Percentiles rank a stretch among this genome's conserved stretches.
Evolutionary conservation across 2,113 vertebrate species (phyloP).

Genomic region (Xenus cinereus): DNA sequence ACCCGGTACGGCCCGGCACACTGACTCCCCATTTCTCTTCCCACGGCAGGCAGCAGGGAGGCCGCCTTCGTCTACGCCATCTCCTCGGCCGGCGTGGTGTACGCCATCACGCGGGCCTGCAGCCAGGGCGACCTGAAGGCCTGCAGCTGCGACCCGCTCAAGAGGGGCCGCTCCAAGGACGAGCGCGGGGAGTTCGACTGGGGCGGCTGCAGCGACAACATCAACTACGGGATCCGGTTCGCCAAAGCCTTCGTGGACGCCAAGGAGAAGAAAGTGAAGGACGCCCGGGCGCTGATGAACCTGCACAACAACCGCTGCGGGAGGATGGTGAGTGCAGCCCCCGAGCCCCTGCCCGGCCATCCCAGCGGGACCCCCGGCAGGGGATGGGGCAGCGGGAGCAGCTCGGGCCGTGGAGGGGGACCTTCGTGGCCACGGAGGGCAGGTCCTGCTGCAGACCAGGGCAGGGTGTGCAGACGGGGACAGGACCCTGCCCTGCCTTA

Average conservation of each 20-base stretch:
- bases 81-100: constrained; percentile 95
- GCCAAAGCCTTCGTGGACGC: constrained; percentile 95
- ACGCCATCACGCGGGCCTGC: constrained; percentile 92
- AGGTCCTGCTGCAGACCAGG: background rate
- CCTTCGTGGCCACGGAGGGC: fast-evolving
- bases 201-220: constrained; percentile 98
- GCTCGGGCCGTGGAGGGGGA: fast-evolving
- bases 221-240: constrained; percentile 94
- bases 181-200: constrained; percentile 93
- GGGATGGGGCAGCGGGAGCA: fast-evolving
- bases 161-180: constrained; percentile 85
- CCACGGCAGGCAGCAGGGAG: constrained; percentile 87
- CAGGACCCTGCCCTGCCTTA: background rate
- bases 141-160: constrained; percentile 92
- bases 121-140: constrained; percentile 94
- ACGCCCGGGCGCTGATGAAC: constrained; percentile 96
- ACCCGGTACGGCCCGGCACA: fast-evolving
- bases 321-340: constrained; percentile 84
- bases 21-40: background rate
- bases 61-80: constrained; percentile 97
- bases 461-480: background rate
- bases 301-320: constrained; percentile 97
- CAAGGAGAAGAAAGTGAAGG: constrained; percentile 93
- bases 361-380: fast-evolving
- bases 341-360: fast-evolving